Conservation (phyloP, 1,140 invertebrate species). For the Plectus sambesii region DNA sequence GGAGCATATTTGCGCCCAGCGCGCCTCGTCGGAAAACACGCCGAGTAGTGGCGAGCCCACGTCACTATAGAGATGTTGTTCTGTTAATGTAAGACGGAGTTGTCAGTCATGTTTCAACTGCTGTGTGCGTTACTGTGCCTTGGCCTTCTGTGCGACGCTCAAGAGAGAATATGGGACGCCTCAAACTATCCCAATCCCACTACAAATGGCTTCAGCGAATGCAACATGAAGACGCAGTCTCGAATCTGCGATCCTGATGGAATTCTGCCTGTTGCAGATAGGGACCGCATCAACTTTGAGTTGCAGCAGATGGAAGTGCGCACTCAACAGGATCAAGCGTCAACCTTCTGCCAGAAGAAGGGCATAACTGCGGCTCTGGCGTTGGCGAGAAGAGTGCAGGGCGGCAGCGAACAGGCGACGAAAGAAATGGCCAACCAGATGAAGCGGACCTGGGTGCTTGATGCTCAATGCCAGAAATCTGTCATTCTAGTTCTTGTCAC, state of each 20-base stretch:
- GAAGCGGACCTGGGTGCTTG: constrained; percentile 32
- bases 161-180: constrained; percentile 38
- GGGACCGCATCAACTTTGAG: constrained; percentile 42
- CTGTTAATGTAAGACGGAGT: too few relatives aligned
- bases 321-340: constrained; percentile 32
- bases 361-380: constrained; percentile 38
- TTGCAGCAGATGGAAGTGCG: constrained; percentile 32
- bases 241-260: constrained; percentile 40
- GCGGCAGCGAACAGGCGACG: constrained; percentile 30
- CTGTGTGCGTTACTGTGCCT: too few relatives aligned
- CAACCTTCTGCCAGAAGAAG: constrained; percentile 40
- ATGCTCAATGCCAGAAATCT: constrained; percentile 36
- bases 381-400: constrained; percentile 34
- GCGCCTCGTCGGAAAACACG: too few relatives aligned
- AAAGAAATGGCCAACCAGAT: constrained; percentile 40
- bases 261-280: constrained; percentile 28
- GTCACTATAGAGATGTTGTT: too few relatives aligned
- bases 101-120: too few relatives aligned
- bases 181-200: constrained; percentile 37
- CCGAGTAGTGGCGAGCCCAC: too few relatives aligned
- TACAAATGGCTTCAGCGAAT: constrained; percentile 17
- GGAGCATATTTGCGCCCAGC: too few relatives aligned
- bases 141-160: too few relatives aligned
- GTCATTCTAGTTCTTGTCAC: constrained; percentile 36
- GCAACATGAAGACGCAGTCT: constrained; percentile 34